Evolutionary conservation across 2,888 invertebrate species (phyloP).

Genomic region (Zhengitettix transpicula): DNA sequence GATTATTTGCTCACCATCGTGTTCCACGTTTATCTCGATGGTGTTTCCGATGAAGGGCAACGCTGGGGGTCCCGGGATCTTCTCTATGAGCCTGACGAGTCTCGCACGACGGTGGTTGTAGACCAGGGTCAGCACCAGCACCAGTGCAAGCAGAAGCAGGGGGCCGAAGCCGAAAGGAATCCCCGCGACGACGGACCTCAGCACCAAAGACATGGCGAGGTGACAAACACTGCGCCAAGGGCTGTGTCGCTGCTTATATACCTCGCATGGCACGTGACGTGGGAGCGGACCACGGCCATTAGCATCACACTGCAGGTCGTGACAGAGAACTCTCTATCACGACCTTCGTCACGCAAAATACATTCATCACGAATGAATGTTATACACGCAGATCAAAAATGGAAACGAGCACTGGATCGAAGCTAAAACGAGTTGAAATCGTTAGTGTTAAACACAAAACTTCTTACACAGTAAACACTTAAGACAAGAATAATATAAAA

Average conservation of each 20-base stretch:
- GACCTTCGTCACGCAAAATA: too few species aligned
- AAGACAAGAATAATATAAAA: too few species aligned
- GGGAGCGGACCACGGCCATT: too few species aligned
- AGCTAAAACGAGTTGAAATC: too few species aligned
- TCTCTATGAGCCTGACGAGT: conserved; percentile 30
- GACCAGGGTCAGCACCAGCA: conserved; percentile 7
- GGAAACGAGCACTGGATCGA: too few species aligned
- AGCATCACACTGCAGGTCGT: too few species aligned
- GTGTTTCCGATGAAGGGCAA: conserved; percentile 44
- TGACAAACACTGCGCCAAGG: not conserved
- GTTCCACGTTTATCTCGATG: conserved; percentile 38
- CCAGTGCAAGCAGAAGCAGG: conserved; percentile 6
- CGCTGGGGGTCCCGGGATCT: conserved; percentile 39
- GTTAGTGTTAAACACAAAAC: too few species aligned
- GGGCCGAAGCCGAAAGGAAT: not conserved
- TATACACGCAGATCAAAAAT: too few species aligned
- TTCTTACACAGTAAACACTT: too few species aligned
- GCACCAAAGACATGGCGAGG: not conserved
- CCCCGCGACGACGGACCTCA: not conserved
- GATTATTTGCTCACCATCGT: conserved; percentile 31
- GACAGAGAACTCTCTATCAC: too few species aligned
- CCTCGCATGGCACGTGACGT: too few species aligned
- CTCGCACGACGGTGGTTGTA: conserved; percentile 13
- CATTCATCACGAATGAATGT: too few species aligned
- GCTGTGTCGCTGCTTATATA: not conserved